Base-by-base conservation (phyloP, 2,797 vertebrate genomes). In the Meriones psammophilus region DNA sequence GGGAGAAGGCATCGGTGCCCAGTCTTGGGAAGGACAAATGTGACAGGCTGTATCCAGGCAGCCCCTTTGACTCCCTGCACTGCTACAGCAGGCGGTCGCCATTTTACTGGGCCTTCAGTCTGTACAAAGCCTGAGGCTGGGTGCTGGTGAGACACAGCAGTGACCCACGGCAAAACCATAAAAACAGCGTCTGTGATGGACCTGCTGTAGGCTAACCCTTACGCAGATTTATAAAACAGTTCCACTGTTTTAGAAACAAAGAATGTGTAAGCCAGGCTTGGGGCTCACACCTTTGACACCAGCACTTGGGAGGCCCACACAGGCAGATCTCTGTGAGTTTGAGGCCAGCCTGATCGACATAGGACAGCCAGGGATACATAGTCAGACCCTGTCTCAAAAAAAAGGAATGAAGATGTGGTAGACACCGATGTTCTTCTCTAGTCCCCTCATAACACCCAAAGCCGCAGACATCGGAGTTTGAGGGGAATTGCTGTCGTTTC, bases 171-270 rank as follows among this genome's bases (percentile, higher is more conserved):
- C 42, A 71, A 88, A 26, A 8, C 85, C 58, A 64, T 30, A 36
- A 64, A 54, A 89, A 56, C 36, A 77, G 33, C 42, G 33, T 64
- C 77, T 88, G 60, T 6, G 42, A 39, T 62, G 24, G 74, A 20
- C 12, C 73, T 69, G 0, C 64, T 73, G n/a, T 42, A 39, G 39
- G 50, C 58, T 33, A 30, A 92, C 56, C 36, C 22, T 96, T 36
- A 39, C 28, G 42, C 56, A 93, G 76, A 46, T 50, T 64, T 79
- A 73, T 26, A 39, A 54, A 33, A 50, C 1, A 15, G 15, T 68
- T 86, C 8, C 4, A 39, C 54, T 33, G 8, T 86, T 77, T 97
- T 77, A 79, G 74, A 96, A 60, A 87, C 46, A 77, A 1, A 77
- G 46, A 76, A 69, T 69, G 28, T 69, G 12, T 69, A 54, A 68